Percentiles rank a stretch among this genome's conserved stretches.
phyloP scores from a whole-genome alignment of 2,888 invertebrate genomes.

The Acanthosoma haemorrhoidale region DNA sequence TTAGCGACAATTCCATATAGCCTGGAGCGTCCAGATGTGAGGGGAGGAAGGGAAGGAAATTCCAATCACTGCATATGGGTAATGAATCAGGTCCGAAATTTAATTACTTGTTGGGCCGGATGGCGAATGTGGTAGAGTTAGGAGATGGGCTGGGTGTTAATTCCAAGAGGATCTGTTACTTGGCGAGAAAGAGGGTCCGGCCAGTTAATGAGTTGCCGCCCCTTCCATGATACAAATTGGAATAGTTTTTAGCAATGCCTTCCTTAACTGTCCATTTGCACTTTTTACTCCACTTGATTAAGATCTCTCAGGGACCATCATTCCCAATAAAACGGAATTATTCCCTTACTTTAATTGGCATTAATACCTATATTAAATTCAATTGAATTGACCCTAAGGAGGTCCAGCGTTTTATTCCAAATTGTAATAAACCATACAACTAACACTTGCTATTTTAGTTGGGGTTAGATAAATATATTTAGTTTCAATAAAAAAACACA shows the following conservation, averaged over 20 bases:
- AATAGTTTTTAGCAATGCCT: conserved; percentile 6
- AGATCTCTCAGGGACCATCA: too few species aligned
- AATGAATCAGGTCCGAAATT: conserved; percentile 19
- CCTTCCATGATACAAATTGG: conserved; percentile 10
- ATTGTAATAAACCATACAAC: too few species aligned
- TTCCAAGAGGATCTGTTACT: background rate
- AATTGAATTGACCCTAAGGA: too few species aligned
- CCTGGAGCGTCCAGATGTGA: background rate
- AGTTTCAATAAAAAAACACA: too few species aligned
- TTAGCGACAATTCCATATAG: background rate
- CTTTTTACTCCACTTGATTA: too few species aligned
- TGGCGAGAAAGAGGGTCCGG: background rate
- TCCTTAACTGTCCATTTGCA: background rate
- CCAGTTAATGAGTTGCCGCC: background rate
- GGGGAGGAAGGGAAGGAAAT: background rate
- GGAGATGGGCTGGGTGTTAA: background rate
- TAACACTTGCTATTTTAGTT: too few species aligned
- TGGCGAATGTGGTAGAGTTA: conserved; percentile 11
- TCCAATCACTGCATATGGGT: conserved; percentile 21
- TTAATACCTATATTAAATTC: too few species aligned
- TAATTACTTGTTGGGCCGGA: conserved; percentile 1
- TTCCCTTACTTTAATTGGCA: too few species aligned
- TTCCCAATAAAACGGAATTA: too few species aligned
- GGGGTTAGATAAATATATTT: too few species aligned
- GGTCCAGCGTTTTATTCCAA: too few species aligned